A percentile compares a stretch with the other conserved stretches of the same genome.
Evolutionary conservation across 2,113 vertebrate genomes (phyloP).

Genomic region (Glaucidium brasilianum): DNA sequence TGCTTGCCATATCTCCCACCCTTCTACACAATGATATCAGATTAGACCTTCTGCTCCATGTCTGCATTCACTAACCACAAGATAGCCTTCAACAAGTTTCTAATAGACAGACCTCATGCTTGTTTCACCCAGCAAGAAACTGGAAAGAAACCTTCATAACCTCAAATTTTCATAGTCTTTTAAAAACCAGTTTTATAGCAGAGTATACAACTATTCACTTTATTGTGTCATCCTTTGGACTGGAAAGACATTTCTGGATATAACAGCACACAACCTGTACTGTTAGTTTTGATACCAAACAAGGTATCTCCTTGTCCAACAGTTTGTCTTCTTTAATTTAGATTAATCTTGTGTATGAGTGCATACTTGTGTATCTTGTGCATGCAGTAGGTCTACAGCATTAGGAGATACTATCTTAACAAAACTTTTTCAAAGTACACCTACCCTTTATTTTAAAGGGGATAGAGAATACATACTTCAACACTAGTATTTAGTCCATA

Average conservation of each 20-base stretch:
- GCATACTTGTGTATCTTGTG: too few species aligned
- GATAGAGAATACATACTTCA: background rate
- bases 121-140: background rate
- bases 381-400: background rate
- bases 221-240: background rate
- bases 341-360: background rate
- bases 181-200: background rate
- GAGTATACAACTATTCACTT: background rate
- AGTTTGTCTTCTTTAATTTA: background rate
- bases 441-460: background rate
- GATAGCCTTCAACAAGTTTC: background rate
- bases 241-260: background rate
- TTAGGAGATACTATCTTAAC: background rate
- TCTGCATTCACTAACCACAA: background rate
- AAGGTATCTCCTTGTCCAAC: background rate
- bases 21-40: background rate
- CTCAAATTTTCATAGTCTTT: background rate
- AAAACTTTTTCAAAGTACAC: background rate
- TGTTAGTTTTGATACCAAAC: background rate
- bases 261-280: background rate
- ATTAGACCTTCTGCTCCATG: background rate
- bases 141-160: background rate
- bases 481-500: background rate
- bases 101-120: background rate
- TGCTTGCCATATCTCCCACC: background rate